A percentile compares a stretch with the other conserved stretches of the same genome.
Conservation (phyloP, 2,113 vertebrate species). For the Salvelinus alpinus region DNA sequence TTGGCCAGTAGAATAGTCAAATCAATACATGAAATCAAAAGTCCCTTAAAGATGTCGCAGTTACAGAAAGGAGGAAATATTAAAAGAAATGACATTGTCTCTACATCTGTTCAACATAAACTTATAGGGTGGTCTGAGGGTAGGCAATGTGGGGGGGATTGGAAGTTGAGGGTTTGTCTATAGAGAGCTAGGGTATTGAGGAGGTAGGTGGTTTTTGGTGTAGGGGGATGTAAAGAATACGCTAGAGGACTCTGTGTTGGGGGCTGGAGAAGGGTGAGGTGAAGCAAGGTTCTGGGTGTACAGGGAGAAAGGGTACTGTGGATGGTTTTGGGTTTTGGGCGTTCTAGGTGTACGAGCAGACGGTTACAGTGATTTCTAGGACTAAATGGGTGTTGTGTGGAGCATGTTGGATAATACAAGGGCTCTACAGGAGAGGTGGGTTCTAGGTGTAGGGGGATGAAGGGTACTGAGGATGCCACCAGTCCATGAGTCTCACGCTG, state of each 20-base stretch:
- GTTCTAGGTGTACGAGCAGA: no score
- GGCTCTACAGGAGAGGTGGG: background rate
- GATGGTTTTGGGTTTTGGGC: no score
- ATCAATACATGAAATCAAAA: background rate
- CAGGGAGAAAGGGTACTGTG: no score
- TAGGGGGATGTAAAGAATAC: background rate
- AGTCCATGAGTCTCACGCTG: constrained; percentile 90
- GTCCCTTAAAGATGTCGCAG: background rate
- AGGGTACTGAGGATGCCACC: constrained; percentile 98
- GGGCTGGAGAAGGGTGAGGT: no score
- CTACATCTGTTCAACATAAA: background rate
- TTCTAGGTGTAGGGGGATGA: constrained; percentile 65
- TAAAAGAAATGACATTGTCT: background rate
- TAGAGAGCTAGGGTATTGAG: background rate
- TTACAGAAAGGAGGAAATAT: background rate
- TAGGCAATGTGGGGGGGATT: background rate
- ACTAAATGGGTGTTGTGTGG: no score
- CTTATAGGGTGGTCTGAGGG: background rate
- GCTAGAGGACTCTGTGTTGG: no score
- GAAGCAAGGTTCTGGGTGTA: no score
- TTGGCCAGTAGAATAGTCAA: background rate
- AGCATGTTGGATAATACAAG: no score
- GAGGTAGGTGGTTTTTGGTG: no score
- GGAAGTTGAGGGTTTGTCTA: background rate
- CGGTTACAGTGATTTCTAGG: no score